Evolutionary conservation across 1,140 invertebrate genomes (phyloP).

Genomic region (Scylla paramamosain): DNA sequence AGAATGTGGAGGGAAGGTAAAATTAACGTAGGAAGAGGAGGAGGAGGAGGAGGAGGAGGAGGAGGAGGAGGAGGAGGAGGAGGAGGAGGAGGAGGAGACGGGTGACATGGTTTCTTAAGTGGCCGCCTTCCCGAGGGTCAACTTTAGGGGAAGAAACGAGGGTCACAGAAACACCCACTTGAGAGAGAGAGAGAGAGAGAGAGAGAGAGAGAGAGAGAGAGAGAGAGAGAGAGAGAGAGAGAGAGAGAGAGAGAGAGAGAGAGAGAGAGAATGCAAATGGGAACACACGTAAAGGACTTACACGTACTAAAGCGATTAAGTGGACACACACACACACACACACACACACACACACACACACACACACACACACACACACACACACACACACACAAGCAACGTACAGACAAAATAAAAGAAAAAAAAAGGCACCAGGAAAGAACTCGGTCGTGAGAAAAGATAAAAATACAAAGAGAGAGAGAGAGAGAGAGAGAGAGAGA

Average conservation of each 20-base stretch:
- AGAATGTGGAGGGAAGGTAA: neutral
- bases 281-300: neutral
- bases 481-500: neutral
- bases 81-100: neutral
- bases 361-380: conserved; percentile 32
- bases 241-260: conserved; percentile 10
- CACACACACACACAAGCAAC: neutral
- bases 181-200: conserved; percentile 11
- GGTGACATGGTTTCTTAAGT: neutral
- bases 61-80: neutral
- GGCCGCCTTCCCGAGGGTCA: neutral
- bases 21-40: too few species aligned
- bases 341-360: conserved; percentile 3
- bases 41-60: neutral
- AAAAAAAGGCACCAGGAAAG: neutral
- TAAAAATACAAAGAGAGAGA: neutral
- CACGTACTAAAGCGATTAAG: too few species aligned
- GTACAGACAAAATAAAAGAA: neutral
- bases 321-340: neutral
- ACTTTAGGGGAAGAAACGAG: neutral
- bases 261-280: neutral
- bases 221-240: conserved; percentile 20
- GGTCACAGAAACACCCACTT: too few species aligned
- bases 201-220: conserved; percentile 20
- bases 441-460: neutral